Conservation (phyloP, 1,140 invertebrate genomes). For the Nephila pilipes region DNA sequence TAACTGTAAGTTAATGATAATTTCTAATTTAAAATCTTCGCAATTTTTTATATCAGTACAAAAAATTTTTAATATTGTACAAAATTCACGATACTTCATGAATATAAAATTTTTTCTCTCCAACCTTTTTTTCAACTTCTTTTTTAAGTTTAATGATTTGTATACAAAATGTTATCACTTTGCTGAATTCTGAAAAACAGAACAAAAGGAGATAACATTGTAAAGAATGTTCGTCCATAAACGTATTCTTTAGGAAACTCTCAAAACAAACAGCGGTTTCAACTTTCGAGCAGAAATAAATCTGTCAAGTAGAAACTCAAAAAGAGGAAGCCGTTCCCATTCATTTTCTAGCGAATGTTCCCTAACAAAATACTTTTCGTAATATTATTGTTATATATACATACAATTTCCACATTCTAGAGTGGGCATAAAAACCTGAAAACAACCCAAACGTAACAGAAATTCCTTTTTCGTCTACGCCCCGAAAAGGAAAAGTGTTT, state of each 20-base stretch:
- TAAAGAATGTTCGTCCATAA: too few species aligned
- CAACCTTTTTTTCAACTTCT: too few species aligned
- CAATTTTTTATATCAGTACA: too few species aligned
- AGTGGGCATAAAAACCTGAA: conserved; percentile 33
- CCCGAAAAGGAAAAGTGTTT: conserved; percentile 21
- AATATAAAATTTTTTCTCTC: too few species aligned
- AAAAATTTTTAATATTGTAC: too few species aligned
- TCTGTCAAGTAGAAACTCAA: background rate
- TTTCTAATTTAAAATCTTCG: too few species aligned
- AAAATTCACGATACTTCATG: too few species aligned
- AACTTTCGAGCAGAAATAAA: background rate
- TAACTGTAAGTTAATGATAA: too few species aligned
- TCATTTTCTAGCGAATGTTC: background rate
- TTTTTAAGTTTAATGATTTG: too few species aligned
- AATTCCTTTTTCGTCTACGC: background rate
- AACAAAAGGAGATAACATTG: too few species aligned
- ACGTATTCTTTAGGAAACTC: background rate
- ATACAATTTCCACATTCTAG: conserved; percentile 17
- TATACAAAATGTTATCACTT: too few species aligned
- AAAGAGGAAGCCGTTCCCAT: background rate
- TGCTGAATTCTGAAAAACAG: too few species aligned
- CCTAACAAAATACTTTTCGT: conserved; percentile 10
- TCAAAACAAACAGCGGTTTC: background rate
- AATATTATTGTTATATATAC: conserved; percentile 46
- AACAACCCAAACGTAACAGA: conserved; percentile 34